Evolutionary conservation across 2,888 invertebrate genomes (phyloP).

Genomic region (Meteorus cinctellus): DNA sequence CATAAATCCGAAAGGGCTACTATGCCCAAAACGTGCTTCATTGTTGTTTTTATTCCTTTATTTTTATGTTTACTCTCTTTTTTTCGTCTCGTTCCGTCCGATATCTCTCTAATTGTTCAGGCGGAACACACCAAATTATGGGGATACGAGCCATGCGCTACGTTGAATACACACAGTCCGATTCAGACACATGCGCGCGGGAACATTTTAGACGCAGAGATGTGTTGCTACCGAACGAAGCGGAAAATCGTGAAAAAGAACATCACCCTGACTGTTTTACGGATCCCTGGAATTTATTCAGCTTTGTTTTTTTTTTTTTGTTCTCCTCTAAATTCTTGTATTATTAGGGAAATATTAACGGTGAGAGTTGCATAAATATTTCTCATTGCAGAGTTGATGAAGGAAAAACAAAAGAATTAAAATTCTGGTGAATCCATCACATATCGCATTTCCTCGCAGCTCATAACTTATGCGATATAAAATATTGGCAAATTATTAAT

Average conservation of each 20-base stretch:
- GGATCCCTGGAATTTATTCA: background rate
- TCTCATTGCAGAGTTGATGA: background rate
- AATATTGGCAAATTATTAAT: constrained; percentile 13
- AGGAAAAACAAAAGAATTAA: background rate
- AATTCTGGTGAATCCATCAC: constrained; percentile 3
- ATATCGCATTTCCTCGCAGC: background rate
- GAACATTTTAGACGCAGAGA: constrained; percentile 16
- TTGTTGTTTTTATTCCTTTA: background rate
- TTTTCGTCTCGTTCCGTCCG: constrained; percentile 50
- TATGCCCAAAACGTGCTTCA: constrained; percentile 39
- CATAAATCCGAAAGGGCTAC: constrained; percentile 51
- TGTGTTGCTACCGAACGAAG: constrained; percentile 14
- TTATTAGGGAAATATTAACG: background rate
- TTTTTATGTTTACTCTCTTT: constrained; percentile 24
- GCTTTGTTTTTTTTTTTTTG: background rate
- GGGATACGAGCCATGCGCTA: constrained; percentile 19
- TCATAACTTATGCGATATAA: background rate
- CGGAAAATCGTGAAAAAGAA: constrained; percentile 22
- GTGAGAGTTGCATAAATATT: background rate
- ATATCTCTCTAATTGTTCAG: constrained; percentile 53
- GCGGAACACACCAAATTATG: constrained; percentile 50
- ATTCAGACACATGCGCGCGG: background rate
- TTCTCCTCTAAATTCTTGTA: background rate
- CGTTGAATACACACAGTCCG: constrained; percentile 13
- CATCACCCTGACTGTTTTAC: background rate